A percentile compares a stretch with the other conserved stretches of the same genome.
Conservation (phyloP, 2,113 vertebrate species). For the Sceloporus undulatus region DNA sequence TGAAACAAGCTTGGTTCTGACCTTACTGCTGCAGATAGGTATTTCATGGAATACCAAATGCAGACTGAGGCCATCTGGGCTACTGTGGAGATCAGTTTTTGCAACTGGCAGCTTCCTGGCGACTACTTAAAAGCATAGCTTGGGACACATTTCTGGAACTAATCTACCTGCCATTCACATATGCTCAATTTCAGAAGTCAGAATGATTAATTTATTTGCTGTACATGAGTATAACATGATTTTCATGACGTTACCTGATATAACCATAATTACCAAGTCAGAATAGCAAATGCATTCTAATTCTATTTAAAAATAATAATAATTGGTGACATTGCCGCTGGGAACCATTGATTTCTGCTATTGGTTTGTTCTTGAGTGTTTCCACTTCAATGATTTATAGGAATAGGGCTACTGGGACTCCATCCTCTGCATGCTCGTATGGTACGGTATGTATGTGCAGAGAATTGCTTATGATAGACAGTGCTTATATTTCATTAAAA, state of each 20-base stretch:
- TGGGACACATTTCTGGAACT: conserved; percentile 56
- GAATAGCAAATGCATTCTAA: conserved; percentile 75
- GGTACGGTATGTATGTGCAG: conserved; percentile 65
- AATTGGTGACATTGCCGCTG: conserved; percentile 74
- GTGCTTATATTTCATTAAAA: conserved; percentile 53
- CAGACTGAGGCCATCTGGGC: background rate
- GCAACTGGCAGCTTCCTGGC: conserved; percentile 62
- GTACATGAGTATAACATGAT: conserved; percentile 57
- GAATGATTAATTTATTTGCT: conserved; percentile 66
- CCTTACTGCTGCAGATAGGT: background rate
- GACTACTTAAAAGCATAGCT: conserved; percentile 58
- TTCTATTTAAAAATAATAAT: conserved; percentile 67
- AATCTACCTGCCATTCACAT: conserved; percentile 37
- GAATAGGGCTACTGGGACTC: conserved; percentile 73
- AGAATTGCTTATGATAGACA: conserved; percentile 69
- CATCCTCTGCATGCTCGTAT: conserved; percentile 62
- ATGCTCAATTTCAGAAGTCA: conserved; percentile 60
- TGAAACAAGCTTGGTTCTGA: background rate
- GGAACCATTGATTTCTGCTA: conserved; percentile 77
- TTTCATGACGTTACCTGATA: conserved; percentile 71
- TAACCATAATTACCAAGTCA: conserved; percentile 67
- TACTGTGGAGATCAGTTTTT: background rate
- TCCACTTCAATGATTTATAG: conserved; percentile 76
- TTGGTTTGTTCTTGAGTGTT: conserved; percentile 77
- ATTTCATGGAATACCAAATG: background rate